Conservation (phyloP, 2,797 vertebrate species). For the Channa striata region DNA sequence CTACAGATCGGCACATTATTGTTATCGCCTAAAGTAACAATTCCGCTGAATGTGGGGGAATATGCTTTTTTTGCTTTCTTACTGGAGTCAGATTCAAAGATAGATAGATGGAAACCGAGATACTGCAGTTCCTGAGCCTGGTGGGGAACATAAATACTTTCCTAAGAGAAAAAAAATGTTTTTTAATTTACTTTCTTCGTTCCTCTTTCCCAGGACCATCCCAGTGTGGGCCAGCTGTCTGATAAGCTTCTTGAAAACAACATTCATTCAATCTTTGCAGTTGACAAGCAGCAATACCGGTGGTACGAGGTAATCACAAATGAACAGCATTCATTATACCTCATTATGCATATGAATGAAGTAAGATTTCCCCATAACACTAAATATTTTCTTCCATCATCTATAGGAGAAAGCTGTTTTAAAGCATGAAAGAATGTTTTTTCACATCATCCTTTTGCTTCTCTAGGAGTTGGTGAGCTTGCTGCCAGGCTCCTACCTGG, state of each 20-base stretch:
- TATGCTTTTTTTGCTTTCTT: too few species aligned
- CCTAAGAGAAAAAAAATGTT: neutral
- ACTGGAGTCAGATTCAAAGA: too few species aligned
- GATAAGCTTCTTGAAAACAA: slow-evolving; percentile 94
- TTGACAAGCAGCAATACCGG: slow-evolving; percentile 93
- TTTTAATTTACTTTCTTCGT: neutral
- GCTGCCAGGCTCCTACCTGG: slow-evolving; percentile 92
- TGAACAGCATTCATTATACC: slow-evolving; percentile 8
- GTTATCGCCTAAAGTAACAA: too few species aligned
- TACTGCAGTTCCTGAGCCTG: too few species aligned
- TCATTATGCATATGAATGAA: too few species aligned
- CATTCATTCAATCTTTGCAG: slow-evolving; percentile 95
- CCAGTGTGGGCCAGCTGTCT: slow-evolving; percentile 92
- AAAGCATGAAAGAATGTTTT: neutral
- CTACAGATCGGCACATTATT: too few species aligned
- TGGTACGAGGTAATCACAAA: slow-evolving; percentile 95
- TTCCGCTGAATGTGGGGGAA: too few species aligned
- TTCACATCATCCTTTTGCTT: slow-evolving; percentile 3
- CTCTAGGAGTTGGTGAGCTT: slow-evolving; percentile 89
- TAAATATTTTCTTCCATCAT: neutral
- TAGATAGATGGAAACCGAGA: too few species aligned
- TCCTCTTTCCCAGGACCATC: slow-evolving; percentile 89
- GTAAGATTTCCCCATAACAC: neutral
- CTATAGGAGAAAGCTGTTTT: too few species aligned
- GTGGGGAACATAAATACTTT: too few species aligned